Base-by-base conservation (phyloP, 2,888 invertebrate species). In the Noctuana brunneofusca region DNA sequence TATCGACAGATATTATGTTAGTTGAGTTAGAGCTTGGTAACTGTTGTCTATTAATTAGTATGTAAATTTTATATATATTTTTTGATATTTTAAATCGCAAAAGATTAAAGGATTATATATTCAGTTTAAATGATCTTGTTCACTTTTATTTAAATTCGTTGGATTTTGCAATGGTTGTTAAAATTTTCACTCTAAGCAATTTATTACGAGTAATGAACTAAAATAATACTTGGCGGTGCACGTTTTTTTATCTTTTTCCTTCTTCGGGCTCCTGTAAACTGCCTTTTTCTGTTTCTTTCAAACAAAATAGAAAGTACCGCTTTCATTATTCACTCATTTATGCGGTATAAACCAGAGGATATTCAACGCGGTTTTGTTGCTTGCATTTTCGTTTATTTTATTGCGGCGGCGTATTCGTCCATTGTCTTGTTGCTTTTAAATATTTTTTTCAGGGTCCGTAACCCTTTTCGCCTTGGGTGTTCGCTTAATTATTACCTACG, bases 381-480 rank as follows among this genome's bases (percentile, higher is more conserved):
- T 56, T 53, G 64, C 57, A 48, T 60, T 66, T 66, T 66, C 65
- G 66, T 65, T 64, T 65, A 79, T 81, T 83, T 82, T 82, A 76
- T 80, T 74, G 75, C 75, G 72, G 74, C 78, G 73, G 74, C 73
- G 69, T 75, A 75, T 76, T 73, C 73, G 68, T 69, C 77, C 75
- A 81, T 87, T 87, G 86, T 87, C 78, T 83, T 78, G 75, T 79
- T 75, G 73, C 69, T 74, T 75, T 75, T 77, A 73, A 79, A 82
- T 75, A 71, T 76, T 78, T 81, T 83, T 80, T 84, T 75, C 75
- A 76, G 70, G 71, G 71, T 68, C 73, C 72, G 71, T 75, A 80
- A 83, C 80, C 84, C 80, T 83, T 86, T 83, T 79, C 77, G 75
- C 75, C 77, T 73, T 80, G 83, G 85, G 78, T 80, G 80, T 84